Evolutionary conservation across 2,797 vertebrate genomes (phyloP), one percentile per base, ranked within the genome.

Genomic region (Amazona finschi): DNA sequence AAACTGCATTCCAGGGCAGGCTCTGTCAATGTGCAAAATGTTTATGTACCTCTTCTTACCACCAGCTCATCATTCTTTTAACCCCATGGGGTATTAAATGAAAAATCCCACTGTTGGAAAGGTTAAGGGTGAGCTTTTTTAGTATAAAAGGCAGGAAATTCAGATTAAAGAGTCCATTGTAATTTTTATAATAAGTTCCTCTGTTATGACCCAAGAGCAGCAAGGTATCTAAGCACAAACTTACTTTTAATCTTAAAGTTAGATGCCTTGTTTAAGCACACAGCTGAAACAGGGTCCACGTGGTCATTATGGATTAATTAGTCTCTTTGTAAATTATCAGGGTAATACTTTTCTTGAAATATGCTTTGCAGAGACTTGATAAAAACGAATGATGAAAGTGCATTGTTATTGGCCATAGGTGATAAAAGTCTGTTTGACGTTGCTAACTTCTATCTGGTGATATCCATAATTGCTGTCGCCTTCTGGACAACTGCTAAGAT

Each of bases 91-190:
- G 92, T 83, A 89, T 86, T 78, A 78, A 76, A 86, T 86, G 66
- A 92, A 93, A 91, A 92, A 79, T 52, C 49, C 69, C 43, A 47
- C 41, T 73, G 87, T 71, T 5, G 7, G 73, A 70, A 93, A 85
- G 86, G 89, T 94, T 93, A 94, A 95, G 58, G 90, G 89, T 93
- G 87, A 93, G 38, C 33, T 95, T 96, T 95, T 90, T 62, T 85
- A 83, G 55, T 64, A 65, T 38, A 85, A 92, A 87, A 88, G 36
- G 31, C 83, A 95, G 91, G 92, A 95, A 90, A 90, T 94, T 87
- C 77, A 80, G 70, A 89, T 64, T 81, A 76, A 89, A 74, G 62
- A 33, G 49, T 49, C 61, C 64, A 65, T 36, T 89, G 55, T 80
- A 92, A 76, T 52, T 95, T 65, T 65, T 1, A 12, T 58, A 91